Conservation (phyloP, 2,797 vertebrate species). For the Anguilla obscura region DNA sequence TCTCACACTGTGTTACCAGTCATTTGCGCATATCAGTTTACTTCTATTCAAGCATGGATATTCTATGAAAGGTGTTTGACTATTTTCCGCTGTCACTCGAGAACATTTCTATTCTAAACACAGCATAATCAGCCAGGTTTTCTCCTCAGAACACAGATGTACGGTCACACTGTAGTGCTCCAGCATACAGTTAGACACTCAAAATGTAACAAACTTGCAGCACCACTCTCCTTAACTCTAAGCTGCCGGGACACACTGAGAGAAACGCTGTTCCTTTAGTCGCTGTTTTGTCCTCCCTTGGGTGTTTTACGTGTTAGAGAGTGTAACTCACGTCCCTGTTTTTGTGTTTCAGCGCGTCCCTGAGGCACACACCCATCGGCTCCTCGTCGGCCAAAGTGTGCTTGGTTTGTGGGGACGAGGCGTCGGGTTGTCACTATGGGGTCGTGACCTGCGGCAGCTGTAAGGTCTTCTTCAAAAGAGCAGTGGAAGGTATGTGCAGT, state of each 20-base stretch:
- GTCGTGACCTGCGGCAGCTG: slow-evolving; percentile 99
- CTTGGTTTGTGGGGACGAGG: slow-evolving; percentile 96
- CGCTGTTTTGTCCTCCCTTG: too few relatives aligned
- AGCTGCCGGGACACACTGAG: slow-evolving; percentile 20
- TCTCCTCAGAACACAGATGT: neutral
- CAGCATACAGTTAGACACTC: slow-evolving; percentile 49
- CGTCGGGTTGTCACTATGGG: slow-evolving; percentile 97
- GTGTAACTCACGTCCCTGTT: neutral
- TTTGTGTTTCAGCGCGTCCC: slow-evolving; percentile 78
- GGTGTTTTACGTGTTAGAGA: neutral
- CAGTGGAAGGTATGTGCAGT: slow-evolving; percentile 90
- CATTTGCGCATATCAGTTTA: neutral
- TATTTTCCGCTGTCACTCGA: neutral
- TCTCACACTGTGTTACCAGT: neutral
- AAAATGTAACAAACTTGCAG: slow-evolving; percentile 45
- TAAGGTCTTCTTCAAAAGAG: slow-evolving; percentile 99
- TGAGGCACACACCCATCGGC: slow-evolving; percentile 86
- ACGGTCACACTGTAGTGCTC: slow-evolving; percentile 45
- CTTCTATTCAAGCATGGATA: neutral
- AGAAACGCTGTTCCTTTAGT: neutral
- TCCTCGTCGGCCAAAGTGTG: slow-evolving; percentile 97
- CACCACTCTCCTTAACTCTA: slow-evolving; percentile 22
- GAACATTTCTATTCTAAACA: neutral
- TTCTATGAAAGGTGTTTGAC: neutral
- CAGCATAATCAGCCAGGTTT: neutral